Conservation (phyloP, 2,888 invertebrate species). For the Carterocephalus palaemon region DNA sequence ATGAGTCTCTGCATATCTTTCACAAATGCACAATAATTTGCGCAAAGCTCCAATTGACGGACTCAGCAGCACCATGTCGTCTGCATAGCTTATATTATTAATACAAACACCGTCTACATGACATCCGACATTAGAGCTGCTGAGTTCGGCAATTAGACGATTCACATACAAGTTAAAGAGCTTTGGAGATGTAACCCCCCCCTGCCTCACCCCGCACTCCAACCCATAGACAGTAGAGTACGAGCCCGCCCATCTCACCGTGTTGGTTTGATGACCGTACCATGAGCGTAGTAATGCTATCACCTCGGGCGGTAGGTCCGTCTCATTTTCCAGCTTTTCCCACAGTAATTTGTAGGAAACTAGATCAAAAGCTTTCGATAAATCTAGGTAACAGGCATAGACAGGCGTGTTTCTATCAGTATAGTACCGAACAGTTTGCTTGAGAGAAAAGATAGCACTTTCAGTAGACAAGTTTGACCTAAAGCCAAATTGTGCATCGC, state of each 20-base stretch:
- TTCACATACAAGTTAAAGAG: slow-evolving; percentile 28
- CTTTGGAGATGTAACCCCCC: slow-evolving; percentile 18
- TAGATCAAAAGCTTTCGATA: slow-evolving; percentile 27
- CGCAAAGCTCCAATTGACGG: slow-evolving; percentile 7
- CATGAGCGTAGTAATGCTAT: too few relatives aligned
- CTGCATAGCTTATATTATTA: slow-evolving; percentile 25
- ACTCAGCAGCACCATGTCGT: slow-evolving; percentile 28
- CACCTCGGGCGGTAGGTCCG: slow-evolving; percentile 4
- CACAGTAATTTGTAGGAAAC: slow-evolving; percentile 27
- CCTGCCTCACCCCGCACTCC: slow-evolving; percentile 22
- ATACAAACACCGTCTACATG: slow-evolving; percentile 1
- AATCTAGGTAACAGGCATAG: slow-evolving; percentile 24
- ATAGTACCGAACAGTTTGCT: slow-evolving; percentile 26
- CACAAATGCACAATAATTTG: too few relatives aligned
- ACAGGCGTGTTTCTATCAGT: slow-evolving; percentile 24
- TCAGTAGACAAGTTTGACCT: slow-evolving; percentile 25
- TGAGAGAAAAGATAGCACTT: slow-evolving; percentile 24
- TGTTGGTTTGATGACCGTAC: slow-evolving; percentile 13
- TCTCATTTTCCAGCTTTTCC: slow-evolving; percentile 14
- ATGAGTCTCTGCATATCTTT: slow-evolving; percentile 5
- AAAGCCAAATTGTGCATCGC: slow-evolving; percentile 29
- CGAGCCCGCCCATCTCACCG: slow-evolving; percentile 16
- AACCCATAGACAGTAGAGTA: slow-evolving; percentile 5
- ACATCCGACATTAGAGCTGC: slow-evolving; percentile 11
- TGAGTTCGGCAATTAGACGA: slow-evolving; percentile 25